Evolutionary conservation across 2,797 vertebrate species (phyloP).

Genomic region (Neomorphus geoffroyi): DNA sequence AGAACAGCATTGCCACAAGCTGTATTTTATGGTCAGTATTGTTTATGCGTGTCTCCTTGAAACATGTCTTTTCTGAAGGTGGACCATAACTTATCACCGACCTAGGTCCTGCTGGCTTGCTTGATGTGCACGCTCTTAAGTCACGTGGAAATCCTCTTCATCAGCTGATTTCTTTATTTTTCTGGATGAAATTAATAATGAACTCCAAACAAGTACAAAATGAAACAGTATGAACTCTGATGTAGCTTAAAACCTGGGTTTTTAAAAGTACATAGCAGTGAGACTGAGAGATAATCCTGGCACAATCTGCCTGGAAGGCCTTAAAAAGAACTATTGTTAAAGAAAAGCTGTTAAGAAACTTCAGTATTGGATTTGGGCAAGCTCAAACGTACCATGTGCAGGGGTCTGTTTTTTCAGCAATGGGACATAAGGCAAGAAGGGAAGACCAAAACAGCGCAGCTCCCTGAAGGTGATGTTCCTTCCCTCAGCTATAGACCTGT

Average conservation of each 20-base stretch:
- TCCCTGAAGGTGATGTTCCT: conserved; percentile 23
- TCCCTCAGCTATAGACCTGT: background rate
- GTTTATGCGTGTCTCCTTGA: background rate
- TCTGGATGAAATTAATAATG: background rate
- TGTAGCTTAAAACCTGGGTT: background rate
- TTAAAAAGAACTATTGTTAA: background rate
- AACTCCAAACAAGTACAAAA: background rate
- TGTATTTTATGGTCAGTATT: background rate
- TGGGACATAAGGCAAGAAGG: background rate
- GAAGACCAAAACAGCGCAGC: conserved; percentile 12
- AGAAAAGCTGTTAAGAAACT: background rate
- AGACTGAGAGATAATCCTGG: background rate
- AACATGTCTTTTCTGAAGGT: background rate
- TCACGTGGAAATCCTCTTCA: background rate
- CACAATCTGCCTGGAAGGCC: background rate
- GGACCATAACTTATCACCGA: background rate
- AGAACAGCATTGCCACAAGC: background rate
- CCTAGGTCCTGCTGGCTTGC: background rate
- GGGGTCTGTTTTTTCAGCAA: background rate
- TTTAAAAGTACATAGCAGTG: background rate
- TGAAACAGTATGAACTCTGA: background rate
- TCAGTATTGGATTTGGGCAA: background rate
- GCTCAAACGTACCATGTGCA: background rate
- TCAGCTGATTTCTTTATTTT: background rate
- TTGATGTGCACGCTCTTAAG: background rate